Conservation (phyloP, 2,888 invertebrate species). For the Dione juno region DNA sequence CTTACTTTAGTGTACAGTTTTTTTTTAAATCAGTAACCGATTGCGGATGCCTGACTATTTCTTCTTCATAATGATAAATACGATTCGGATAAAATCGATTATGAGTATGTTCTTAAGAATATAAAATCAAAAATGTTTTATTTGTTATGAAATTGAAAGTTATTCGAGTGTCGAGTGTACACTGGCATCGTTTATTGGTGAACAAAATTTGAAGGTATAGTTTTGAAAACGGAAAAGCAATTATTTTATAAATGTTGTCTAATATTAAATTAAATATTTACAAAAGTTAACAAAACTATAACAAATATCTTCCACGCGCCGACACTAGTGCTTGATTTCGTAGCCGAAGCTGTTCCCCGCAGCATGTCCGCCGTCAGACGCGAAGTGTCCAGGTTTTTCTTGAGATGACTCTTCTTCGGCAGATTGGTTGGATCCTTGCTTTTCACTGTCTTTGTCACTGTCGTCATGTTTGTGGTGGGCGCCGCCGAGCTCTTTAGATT, state of each 20-base stretch:
- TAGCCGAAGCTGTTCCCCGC: constrained; percentile 76
- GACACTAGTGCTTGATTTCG: constrained; percentile 65
- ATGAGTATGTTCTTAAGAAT: neutral
- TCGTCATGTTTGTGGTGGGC: constrained; percentile 80
- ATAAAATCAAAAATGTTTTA: neutral
- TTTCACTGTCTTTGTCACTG: constrained; percentile 56
- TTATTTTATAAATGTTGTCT: constrained; percentile 51
- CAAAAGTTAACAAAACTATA: constrained; percentile 73
- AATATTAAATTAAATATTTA: constrained; percentile 67
- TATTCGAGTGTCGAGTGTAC: neutral
- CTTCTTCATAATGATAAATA: no score
- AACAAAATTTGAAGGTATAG: constrained; percentile 3
- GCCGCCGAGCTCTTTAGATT: constrained; percentile 51
- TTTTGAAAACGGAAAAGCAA: constrained; percentile 31
- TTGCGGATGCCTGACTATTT: no score
- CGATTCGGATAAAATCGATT: no score
- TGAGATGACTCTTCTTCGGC: constrained; percentile 73
- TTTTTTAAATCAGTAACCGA: no score
- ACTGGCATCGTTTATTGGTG: constrained; percentile 10
- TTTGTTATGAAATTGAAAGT: constrained; percentile 1
- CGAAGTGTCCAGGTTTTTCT: constrained; percentile 78
- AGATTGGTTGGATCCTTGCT: constrained; percentile 74
- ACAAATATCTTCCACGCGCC: constrained; percentile 57
- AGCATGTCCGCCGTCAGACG: constrained; percentile 59
- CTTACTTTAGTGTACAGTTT: no score